Evolutionary conservation across 1,140 invertebrate species (phyloP).

Genomic region (Camponotus floridanus): DNA sequence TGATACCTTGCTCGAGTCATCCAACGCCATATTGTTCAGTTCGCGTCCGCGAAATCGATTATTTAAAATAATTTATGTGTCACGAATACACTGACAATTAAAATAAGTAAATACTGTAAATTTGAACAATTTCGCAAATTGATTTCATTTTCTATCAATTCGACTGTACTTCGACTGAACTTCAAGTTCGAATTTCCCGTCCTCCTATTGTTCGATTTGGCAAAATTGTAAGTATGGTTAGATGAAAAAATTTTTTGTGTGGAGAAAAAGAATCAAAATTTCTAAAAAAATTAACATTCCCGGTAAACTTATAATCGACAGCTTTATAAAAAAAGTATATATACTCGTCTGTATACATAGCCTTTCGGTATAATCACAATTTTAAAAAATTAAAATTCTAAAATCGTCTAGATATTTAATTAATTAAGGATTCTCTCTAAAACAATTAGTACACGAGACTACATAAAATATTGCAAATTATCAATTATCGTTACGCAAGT

Average conservation of each 20-base stretch:
- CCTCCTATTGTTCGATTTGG: not conserved
- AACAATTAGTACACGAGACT: not conserved
- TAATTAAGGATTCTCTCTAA: not conserved
- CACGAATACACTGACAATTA: not conserved
- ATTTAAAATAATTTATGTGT: constrained; percentile 31
- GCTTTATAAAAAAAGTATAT: not conserved
- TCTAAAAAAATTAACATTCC: not conserved
- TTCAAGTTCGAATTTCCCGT: not conserved
- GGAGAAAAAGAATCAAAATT: no score
- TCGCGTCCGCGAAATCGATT: constrained; percentile 29
- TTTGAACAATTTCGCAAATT: not conserved
- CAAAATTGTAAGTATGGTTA: not conserved
- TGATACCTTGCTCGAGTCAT: constrained; percentile 80
- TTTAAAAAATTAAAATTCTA: no score
- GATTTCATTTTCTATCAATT: not conserved
- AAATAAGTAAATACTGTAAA: not conserved
- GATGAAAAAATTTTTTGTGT: not conserved
- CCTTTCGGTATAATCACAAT: not conserved
- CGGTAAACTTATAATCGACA: not conserved
- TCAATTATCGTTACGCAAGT: not conserved
- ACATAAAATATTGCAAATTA: not conserved
- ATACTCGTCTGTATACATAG: not conserved
- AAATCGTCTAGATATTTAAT: not conserved
- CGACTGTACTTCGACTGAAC: not conserved
- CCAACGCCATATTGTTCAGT: constrained; percentile 79